Evolutionary conservation across 2,113 vertebrate genomes (phyloP).

Genomic region (Xenus cinereus): DNA sequence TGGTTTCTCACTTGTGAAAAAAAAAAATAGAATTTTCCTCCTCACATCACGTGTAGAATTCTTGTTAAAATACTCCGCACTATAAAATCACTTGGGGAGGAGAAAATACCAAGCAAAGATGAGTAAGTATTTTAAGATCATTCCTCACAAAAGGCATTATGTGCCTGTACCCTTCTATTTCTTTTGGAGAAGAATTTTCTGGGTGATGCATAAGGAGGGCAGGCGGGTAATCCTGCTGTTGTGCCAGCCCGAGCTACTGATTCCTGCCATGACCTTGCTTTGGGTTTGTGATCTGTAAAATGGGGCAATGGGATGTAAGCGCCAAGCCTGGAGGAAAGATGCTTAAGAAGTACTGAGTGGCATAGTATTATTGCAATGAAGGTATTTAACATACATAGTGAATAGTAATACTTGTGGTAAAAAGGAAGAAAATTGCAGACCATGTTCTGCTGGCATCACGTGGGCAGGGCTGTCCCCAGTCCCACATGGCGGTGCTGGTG

Average conservation of each 20-base stretch:
- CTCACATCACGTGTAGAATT: background rate
- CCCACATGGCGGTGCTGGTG: fast-evolving
- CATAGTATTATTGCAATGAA: background rate
- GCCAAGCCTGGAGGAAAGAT: background rate
- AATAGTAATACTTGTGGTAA: background rate
- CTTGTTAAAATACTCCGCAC: background rate
- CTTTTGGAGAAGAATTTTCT: background rate
- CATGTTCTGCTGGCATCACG: fast-evolving
- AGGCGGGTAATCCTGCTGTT: background rate
- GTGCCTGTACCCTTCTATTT: background rate
- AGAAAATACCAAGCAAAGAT: background rate
- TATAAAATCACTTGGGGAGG: background rate
- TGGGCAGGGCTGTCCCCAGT: background rate
- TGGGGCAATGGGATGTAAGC: background rate
- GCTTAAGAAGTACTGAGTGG: background rate
- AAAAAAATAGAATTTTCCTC: background rate
- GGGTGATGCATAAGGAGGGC: background rate
- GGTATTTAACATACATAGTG: background rate
- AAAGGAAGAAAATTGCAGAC: background rate
- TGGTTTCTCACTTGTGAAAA: background rate
- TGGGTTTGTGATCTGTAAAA: background rate
- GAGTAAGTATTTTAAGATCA: background rate
- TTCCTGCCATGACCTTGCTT: background rate
- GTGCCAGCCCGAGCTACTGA: background rate
- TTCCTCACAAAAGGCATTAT: background rate